These are phyloP conservation scores for Indicator indicator DNA, from an alignment of 2,113 vertebrate species.

Conservation along the genomic window DNA sequence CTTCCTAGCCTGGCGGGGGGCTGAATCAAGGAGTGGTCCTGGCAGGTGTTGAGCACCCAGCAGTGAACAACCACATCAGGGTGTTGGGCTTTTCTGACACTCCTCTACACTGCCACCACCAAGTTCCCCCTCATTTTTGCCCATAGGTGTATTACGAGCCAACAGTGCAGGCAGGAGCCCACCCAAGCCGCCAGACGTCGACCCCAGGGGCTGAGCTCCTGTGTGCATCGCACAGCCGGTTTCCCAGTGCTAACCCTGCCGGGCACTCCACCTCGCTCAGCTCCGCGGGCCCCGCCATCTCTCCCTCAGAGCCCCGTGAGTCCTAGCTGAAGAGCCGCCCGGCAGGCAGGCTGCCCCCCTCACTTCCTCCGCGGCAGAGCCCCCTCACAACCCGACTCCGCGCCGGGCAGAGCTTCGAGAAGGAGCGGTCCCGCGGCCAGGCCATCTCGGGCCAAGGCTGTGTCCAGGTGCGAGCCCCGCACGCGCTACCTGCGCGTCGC, in stretches of 20 bases:
- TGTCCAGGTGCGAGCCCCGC: not conserved
- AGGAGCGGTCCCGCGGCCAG: too few relatives aligned
- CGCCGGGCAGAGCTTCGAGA: too few relatives aligned
- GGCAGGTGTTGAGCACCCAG: accelerated
- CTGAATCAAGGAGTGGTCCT: accelerated
- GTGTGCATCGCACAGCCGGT: accelerated
- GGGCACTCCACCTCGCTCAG: accelerated
- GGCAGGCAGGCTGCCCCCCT: accelerated
- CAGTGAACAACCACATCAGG: not conserved
- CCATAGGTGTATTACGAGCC: accelerated
- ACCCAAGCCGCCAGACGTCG: accelerated
- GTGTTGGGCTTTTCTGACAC: accelerated
- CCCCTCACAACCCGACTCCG: not conserved
- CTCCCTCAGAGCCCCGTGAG: too few relatives aligned
- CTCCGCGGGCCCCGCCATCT: accelerated
- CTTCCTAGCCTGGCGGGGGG: not conserved
- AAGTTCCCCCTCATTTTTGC: accelerated
- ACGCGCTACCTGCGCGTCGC: slow-evolving; percentile 12
- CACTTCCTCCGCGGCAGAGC: too few relatives aligned
- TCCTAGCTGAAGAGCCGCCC: accelerated
- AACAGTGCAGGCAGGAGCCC: too few relatives aligned
- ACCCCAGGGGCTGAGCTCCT: accelerated
- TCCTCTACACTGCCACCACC: accelerated
- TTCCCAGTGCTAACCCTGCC: too few relatives aligned
- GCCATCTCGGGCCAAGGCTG: too few relatives aligned